Evolutionary conservation across 2,888 invertebrate species (phyloP).

Genomic region (Chloromyia formosa): DNA sequence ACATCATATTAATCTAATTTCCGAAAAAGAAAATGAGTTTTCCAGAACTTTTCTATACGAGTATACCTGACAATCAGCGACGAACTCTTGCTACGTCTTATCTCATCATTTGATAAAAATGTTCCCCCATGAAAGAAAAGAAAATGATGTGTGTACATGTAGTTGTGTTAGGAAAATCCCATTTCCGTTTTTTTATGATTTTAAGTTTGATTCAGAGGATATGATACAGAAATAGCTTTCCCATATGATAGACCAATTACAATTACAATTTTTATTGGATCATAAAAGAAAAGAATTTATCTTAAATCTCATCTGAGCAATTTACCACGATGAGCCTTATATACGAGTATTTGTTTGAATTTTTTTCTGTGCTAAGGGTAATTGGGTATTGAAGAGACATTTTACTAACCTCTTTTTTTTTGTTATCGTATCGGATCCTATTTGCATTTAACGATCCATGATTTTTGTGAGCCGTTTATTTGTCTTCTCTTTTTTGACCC

Average conservation of each 20-base stretch:
- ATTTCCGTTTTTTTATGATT: slow-evolving; percentile 1
- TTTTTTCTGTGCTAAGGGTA: background rate
- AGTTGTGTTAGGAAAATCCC: background rate
- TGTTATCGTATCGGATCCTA: too few relatives aligned
- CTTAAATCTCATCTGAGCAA: slow-evolving; percentile 25
- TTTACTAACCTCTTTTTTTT: too few relatives aligned
- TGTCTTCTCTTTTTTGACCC: too few relatives aligned
- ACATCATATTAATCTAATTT: too few relatives aligned
- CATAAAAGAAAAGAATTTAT: slow-evolving; percentile 18
- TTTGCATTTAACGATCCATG: too few relatives aligned
- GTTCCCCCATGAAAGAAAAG: too few relatives aligned
- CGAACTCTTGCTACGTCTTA: too few relatives aligned
- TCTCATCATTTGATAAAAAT: too few relatives aligned
- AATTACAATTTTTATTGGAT: slow-evolving; percentile 2
- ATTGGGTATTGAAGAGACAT: background rate
- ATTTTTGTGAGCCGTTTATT: too few relatives aligned
- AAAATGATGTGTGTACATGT: background rate
- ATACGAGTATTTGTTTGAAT: background rate
- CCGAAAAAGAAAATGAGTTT: too few relatives aligned
- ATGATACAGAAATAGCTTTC: slow-evolving; percentile 2
- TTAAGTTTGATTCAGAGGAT: background rate
- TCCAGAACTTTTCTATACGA: too few relatives aligned
- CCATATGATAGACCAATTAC: slow-evolving; percentile 27
- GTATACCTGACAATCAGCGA: too few relatives aligned
- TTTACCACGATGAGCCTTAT: slow-evolving; percentile 7